A percentile compares a stretch with the other conserved stretches of the same genome.
Evolutionary conservation across 2,888 invertebrate genomes (phyloP).

Genomic region (Phytoseiulus persimilis): DNA sequence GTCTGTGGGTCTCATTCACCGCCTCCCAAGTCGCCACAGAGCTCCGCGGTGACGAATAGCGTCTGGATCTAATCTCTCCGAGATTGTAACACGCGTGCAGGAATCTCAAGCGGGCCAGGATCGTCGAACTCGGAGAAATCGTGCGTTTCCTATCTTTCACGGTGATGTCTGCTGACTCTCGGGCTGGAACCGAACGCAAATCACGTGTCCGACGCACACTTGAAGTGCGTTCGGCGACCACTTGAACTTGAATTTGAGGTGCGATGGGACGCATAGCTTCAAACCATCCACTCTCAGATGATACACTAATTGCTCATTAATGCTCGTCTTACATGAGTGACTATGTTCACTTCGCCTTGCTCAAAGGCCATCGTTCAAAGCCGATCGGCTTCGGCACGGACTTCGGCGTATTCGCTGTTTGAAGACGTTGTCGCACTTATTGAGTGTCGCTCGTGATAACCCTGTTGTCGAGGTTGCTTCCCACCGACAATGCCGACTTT

Average conservation of each 20-base stretch:
- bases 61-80: background rate
- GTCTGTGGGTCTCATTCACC: background rate
- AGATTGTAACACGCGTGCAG: background rate
- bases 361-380: background rate
- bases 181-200: background rate
- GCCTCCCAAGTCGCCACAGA: background rate
- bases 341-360: background rate
- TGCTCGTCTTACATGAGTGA: background rate
- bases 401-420: background rate
- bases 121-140: background rate
- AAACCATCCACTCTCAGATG: background rate
- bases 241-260: too few relatives aligned
- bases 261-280: too few relatives aligned
- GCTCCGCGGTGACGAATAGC: background rate
- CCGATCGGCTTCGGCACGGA: background rate
- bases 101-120: background rate
- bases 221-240: too few relatives aligned
- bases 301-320: conserved; percentile 5
- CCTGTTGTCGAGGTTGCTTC: too few relatives aligned
- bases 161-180: background rate
- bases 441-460: background rate
- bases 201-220: background rate
- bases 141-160: background rate
- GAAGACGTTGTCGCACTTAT: background rate
- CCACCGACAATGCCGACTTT: too few relatives aligned